Evolutionary conservation across 2,113 vertebrate species (phyloP).

Genomic region (Pachypanchax playfairii): DNA sequence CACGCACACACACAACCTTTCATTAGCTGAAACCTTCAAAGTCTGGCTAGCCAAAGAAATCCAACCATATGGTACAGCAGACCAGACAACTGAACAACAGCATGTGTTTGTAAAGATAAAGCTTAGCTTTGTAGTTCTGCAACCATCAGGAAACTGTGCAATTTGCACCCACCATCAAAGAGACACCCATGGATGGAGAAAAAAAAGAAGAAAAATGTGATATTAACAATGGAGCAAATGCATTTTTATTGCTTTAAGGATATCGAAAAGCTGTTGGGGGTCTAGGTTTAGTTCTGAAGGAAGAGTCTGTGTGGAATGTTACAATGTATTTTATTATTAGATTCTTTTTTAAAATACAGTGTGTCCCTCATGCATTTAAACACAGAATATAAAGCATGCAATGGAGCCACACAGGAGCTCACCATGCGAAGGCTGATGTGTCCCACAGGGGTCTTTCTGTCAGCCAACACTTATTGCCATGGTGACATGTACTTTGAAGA

Average conservation of each 20-base stretch:
- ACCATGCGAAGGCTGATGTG: slow-evolving; percentile 5
- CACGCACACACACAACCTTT: slow-evolving; percentile 6
- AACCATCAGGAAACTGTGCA: slow-evolving; percentile 40
- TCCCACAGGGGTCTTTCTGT: slow-evolving; percentile 31
- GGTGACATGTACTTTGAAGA: slow-evolving; percentile 54
- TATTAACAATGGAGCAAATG: slow-evolving; percentile 42
- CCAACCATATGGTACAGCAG: slow-evolving; percentile 29
- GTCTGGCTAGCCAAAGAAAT: slow-evolving; percentile 25
- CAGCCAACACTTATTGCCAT: slow-evolving; percentile 42
- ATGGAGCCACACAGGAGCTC: slow-evolving; percentile 6
- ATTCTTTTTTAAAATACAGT: not conserved
- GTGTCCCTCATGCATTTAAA: not conserved
- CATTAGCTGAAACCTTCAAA: slow-evolving; percentile 29
- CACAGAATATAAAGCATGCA: slow-evolving; percentile 2
- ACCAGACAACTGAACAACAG: slow-evolving; percentile 19
- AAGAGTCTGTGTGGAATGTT: slow-evolving; percentile 6
- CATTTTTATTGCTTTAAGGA: slow-evolving; percentile 18
- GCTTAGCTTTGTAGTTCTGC: slow-evolving; percentile 36
- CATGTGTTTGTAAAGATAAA: slow-evolving; percentile 66
- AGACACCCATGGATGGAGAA: slow-evolving; percentile 12
- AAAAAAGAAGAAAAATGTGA: slow-evolving; percentile 19
- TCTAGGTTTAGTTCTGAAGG: not conserved
- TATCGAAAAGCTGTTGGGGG: slow-evolving; percentile 13
- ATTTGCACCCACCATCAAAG: slow-evolving; percentile 35
- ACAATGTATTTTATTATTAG: not conserved